Evolutionary conservation across 92 coral and sea anemone genomes (phyloP), one percentile per base, ranked within the genome.

Genomic region (Zoanthus sansibaricus): DNA sequence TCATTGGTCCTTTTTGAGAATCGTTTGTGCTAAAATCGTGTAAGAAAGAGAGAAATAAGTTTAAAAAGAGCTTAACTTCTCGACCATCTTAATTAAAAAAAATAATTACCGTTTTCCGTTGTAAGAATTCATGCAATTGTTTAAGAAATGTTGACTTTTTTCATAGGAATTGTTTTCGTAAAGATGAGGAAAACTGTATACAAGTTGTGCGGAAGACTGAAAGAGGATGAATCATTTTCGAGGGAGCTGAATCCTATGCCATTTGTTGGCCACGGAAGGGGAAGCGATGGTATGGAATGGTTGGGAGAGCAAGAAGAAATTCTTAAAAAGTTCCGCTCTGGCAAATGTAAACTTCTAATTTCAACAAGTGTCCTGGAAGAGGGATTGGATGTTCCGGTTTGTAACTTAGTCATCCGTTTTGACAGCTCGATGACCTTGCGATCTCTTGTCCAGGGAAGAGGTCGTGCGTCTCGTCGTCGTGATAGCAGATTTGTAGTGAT

Each of bases 211-310:
- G 95, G 93, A 47, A 88, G 91, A 69, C 91, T 97, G 9, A 90
- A 77, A 12, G 76, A 92, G 55, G 78, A 90, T 46, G 84, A 87
- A 15, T 75, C 47, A 14, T 71, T 97, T 51, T 52, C 56, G 7
- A 75, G 86, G 55, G 58, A 71, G 15, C 62, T 97, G 4, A 95
- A 97, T 76, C 99, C 99, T 31, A 93, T 78, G 88, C 88, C 91
- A 52, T 94, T 97, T 62, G 96, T 97, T 1, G 99, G 99, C 0
- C 99, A 97, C 58, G 99, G 99, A 17, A 88, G 87, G 7, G 98
- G 97, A 15, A 95, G 94, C 14, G 95, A 91, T 78, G 99, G 99
- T 25, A 97, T 97, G 99, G 94, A 86, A 58, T 97, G 99, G 99
- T 74, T 90, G 55, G 98, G 95, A 21, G 98, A 97, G 51, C 99